Conservation (phyloP, 2,888 invertebrate species). For the Orthosia cruda region DNA sequence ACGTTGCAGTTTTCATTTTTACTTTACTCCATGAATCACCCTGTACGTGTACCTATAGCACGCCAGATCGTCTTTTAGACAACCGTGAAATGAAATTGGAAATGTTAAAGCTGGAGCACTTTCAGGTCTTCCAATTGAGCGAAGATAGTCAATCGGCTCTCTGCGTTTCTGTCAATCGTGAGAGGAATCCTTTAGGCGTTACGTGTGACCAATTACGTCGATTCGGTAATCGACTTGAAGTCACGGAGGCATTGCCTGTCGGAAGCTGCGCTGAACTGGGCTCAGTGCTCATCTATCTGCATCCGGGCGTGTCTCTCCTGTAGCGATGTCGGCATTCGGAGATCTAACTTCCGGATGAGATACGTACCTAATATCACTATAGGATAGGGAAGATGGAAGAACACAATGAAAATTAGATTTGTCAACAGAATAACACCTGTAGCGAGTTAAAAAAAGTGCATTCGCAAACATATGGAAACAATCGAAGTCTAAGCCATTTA, state of each 20-base stretch:
- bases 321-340: constrained; percentile 17
- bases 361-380: background rate
- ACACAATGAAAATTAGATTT: background rate
- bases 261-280: constrained; percentile 65
- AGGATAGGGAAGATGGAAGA: background rate
- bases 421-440: too few species aligned
- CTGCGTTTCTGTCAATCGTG: background rate
- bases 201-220: constrained; percentile 43
- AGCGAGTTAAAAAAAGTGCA: too few species aligned
- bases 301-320: constrained; percentile 59
- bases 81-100: constrained; percentile 13
- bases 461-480: too few species aligned
- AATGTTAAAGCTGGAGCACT: constrained; percentile 13
- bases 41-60: too few species aligned
- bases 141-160: background rate
- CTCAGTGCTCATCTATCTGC: constrained; percentile 70
- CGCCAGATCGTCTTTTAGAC: background rate
- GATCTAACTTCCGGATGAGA: constrained; percentile 34
- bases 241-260: constrained; percentile 48
- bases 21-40: background rate
- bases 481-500: too few species aligned
- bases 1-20: background rate
- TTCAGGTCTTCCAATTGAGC: constrained; percentile 1
- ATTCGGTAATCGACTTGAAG: constrained; percentile 30
- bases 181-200: constrained; percentile 36